Evolutionary conservation across 1,140 invertebrate species (phyloP), one percentile per base, ranked within the genome.

Genomic region (Mylabris phalerata): DNA sequence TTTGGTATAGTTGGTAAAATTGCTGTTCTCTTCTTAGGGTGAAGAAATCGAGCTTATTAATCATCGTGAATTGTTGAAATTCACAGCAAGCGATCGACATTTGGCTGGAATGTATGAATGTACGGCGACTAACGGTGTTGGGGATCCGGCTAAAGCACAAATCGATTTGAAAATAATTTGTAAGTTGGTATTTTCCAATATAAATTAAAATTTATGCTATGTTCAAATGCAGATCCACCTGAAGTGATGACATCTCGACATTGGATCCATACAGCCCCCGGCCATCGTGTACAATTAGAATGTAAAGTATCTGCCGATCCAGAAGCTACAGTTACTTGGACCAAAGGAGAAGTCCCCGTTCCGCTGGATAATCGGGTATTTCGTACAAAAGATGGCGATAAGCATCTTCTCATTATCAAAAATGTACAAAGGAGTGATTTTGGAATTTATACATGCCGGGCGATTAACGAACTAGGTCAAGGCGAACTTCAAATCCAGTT

Each of bases 371-470:
- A 78, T 9, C 78, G 85, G 67, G 76, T 87, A 40, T 68, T 82
- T 9, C 75, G 77, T n/a, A 75, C 82, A 46, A 75, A 75, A 3
- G 71, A 76, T 26, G 83, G 79, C 5, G 79, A 83, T 52, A 76
- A 80, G 38, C 80, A 90, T 62, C 79, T 78, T 61, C 71, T 92
- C 26, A 77, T 87, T 38, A 84, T 92, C 55, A 79, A 81, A 45
- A 82, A 80, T n/a, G 84, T 89, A 0, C 77, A 79, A 9, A 77
- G 78, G 43, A 74, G 76, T 1, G 89, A 93, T 72, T 83, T 91
- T 55, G 90, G 89, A 0, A 80, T 81, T 61, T 92, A 92, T 68
- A 82, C 84, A 0, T 92, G 90, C 71, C 78, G 82, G 26, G 90
- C 88, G 0, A 80, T 83, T 38, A 93, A 92, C 71, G 78, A 78